These are phyloP conservation scores for Hypotaenidia okinawae DNA, from an alignment of 2,797 vertebrate genomes.

Conservation along the genomic window DNA sequence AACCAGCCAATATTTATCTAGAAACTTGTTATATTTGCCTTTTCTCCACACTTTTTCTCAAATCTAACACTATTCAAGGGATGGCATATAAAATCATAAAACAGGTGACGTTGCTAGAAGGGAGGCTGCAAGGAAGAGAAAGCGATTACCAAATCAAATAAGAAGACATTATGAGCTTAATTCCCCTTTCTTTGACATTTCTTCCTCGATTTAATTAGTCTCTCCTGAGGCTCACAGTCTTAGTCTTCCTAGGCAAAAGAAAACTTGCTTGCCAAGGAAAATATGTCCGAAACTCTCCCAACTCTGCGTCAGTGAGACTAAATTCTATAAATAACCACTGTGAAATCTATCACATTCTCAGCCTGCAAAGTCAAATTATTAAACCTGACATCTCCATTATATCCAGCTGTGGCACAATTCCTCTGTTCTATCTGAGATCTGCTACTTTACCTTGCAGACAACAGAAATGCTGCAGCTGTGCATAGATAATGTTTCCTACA, in stretches of 20 bases:
- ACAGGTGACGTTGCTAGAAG: background rate
- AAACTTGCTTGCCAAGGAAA: conserved; percentile 52
- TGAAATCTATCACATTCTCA: conserved; percentile 67
- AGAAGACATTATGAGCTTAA: conserved; percentile 24
- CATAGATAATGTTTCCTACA: background rate
- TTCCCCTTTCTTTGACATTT: conserved; percentile 29
- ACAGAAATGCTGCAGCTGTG: background rate
- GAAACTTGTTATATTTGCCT: background rate
- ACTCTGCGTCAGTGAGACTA: conserved; percentile 25
- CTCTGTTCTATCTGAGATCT: conserved; percentile 29
- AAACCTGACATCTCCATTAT: conserved; percentile 69
- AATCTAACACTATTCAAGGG: background rate
- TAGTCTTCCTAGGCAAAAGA: conserved; percentile 17
- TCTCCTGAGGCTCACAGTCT: conserved; percentile 15
- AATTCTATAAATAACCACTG: conserved; percentile 68
- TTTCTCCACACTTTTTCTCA: background rate
- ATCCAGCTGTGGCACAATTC: conserved; percentile 11
- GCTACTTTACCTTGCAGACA: background rate
- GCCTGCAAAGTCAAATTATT: conserved; percentile 63
- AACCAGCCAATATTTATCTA: background rate
- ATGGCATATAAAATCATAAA: background rate
- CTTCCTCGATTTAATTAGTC: conserved; percentile 35
- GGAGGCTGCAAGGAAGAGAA: background rate
- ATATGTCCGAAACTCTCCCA: conserved; percentile 49
- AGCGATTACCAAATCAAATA: conserved; percentile 1